phyloP scores from a whole-genome alignment of 2,888 invertebrate species.

The Anoplius nigerrimus region DNA sequence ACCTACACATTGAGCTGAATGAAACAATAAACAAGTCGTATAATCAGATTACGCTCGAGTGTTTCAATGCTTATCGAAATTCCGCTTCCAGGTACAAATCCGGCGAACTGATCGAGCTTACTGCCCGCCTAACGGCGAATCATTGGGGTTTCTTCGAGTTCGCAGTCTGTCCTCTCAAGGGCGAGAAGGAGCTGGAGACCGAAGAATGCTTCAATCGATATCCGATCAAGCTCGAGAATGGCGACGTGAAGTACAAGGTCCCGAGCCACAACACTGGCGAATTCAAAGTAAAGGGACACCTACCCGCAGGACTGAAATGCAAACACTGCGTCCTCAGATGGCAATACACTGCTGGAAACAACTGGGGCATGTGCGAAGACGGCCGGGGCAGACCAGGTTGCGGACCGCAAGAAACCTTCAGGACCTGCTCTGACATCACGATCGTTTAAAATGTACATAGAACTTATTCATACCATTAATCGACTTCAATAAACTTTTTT shows the following conservation, averaged over 20 bases:
- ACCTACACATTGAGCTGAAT: no score
- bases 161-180: constrained; percentile 76
- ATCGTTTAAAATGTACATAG: constrained; percentile 20
- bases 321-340: constrained; percentile 78
- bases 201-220: constrained; percentile 76
- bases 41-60: no score
- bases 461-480: no score
- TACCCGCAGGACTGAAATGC: constrained; percentile 76
- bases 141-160: constrained; percentile 76
- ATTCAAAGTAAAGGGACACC: constrained; percentile 59
- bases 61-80: neutral
- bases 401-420: constrained; percentile 77
- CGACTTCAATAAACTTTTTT: no score
- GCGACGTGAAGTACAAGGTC: constrained; percentile 62
- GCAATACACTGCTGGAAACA: constrained; percentile 77
- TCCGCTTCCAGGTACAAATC: constrained; percentile 60
- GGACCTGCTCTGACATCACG: constrained; percentile 76
- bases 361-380: constrained; percentile 76
- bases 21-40: no score
- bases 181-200: constrained; percentile 72
- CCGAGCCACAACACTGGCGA: constrained; percentile 43
- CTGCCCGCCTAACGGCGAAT: constrained; percentile 74
- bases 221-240: constrained; percentile 68
- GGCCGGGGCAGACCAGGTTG: constrained; percentile 74
- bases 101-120: constrained; percentile 65